phyloP scores from a whole-genome alignment of 2,113 vertebrate genomes.

The Hippotragus niger region DNA sequence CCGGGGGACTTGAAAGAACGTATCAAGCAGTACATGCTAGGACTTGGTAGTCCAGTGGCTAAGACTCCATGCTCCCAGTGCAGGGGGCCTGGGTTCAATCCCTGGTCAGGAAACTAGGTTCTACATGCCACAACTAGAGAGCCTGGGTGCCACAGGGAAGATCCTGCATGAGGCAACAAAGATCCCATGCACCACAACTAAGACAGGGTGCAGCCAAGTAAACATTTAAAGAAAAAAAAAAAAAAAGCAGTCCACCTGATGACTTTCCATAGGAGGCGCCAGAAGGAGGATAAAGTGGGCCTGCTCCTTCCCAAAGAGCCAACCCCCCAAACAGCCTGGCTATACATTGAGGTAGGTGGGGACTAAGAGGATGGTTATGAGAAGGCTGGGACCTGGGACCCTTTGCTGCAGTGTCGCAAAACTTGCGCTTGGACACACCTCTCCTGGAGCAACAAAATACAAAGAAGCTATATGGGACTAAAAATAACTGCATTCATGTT shows the following conservation, averaged over 20 bases:
- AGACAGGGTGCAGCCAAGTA: background rate
- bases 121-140: background rate
- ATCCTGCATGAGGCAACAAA: background rate
- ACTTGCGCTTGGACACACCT: background rate
- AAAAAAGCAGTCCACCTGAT: background rate
- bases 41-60: background rate
- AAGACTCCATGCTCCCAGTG: background rate
- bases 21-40: background rate
- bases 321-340: background rate
- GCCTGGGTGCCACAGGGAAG: background rate
- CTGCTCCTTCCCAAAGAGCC: background rate
- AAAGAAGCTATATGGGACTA: background rate
- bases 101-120: background rate
- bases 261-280: background rate
- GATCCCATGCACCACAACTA: background rate
- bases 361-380: background rate
- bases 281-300: background rate
- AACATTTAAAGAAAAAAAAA: background rate
- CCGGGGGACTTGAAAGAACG: constrained; percentile 26
- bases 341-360: background rate
- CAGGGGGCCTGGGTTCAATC: background rate
- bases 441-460: background rate
- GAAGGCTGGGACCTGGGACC: background rate
- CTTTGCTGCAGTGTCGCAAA: background rate
- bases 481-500: background rate